Base-by-base conservation (phyloP, 2,797 vertebrate species). In the Hyperoplus lanceolatus region DNA sequence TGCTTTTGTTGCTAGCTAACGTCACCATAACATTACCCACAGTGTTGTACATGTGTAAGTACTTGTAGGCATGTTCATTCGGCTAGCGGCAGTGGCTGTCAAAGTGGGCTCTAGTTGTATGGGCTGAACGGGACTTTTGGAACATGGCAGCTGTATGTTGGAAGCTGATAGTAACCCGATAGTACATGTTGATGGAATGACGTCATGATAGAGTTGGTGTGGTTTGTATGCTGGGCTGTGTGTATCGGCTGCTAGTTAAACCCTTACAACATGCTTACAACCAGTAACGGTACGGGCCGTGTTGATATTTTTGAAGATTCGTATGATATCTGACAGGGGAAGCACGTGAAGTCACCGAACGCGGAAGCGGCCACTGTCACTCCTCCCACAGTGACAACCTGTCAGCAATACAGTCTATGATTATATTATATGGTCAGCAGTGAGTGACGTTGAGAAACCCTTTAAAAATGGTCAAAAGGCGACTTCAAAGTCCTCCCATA, bases 1-100 rank as follows among this genome's bases (percentile, higher is more conserved):
- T 46, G 72, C 70, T 85, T 6, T 55, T 48, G 0, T 75, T 62
- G 80, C 82, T 75, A 81, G 79, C 87, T 85, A 72, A 59, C 57
- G 67, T 61, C 67, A 66, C 9, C 58, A 75, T 11, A 81, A 73
- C 81, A 73, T 2, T 29, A 51, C 10, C n/a, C 18, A 8, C 38
- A 36, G 51, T 48, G 11, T 45, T 55, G 50, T 14, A 10, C 59
- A 13, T 14, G 5, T 45, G 9, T 10, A 5, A n/a, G 42, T 18
- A 21, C 41, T 53, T 38, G 45, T 36, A 16, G 45, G 39, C 39
- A 43, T 41, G 4, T 1, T 68, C 43, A 36, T 46, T 6, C 15
- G 46, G 43, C 61, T 70, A 18, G 4, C 21, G 16, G 10, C 0
- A 4, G 12, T 15, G 14, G 8, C 2, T 68, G 38, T 18, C 36